Percentiles rank a stretch among this genome's conserved stretches.
Conservation (phyloP, 2,888 invertebrate species). For the Ernsta delagoae region DNA sequence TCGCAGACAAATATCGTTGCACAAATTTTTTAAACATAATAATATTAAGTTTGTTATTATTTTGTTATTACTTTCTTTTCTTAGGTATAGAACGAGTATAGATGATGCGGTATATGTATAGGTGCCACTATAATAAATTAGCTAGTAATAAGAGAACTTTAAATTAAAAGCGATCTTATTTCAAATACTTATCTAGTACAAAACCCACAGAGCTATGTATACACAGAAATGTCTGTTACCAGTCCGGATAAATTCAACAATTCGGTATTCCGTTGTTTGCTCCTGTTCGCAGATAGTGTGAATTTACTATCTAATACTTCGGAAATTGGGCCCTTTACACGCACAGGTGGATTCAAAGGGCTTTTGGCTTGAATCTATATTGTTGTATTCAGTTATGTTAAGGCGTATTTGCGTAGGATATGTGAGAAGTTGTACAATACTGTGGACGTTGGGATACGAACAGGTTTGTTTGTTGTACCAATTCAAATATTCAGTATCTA, state of each 20-base stretch:
- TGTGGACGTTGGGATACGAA: not conserved
- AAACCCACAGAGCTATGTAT: not conserved
- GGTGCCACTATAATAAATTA: no score
- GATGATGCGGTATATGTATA: no score
- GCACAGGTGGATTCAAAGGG: conserved; percentile 2
- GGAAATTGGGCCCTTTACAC: conserved; percentile 3
- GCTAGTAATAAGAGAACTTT: no score
- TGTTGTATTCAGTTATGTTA: conserved; percentile 7
- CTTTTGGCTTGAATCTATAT: conserved; percentile 2
- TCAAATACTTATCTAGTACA: not conserved
- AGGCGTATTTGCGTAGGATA: not conserved
- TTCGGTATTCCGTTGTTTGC: not conserved
- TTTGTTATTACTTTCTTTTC: no score
- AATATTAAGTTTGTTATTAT: no score
- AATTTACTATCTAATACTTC: conserved; percentile 14
- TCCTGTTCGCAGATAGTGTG: conserved; percentile 12
- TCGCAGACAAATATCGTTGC: no score
- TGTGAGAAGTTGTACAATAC: not conserved
- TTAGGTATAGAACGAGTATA: no score
- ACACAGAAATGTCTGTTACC: not conserved
- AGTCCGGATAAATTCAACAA: not conserved
- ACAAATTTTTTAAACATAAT: no score
- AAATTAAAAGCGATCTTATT: no score
- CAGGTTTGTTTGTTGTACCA: not conserved
- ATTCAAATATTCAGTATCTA: not conserved